Evolutionary conservation across 1,140 invertebrate species (phyloP).

Genomic region (Dryas iulia): DNA sequence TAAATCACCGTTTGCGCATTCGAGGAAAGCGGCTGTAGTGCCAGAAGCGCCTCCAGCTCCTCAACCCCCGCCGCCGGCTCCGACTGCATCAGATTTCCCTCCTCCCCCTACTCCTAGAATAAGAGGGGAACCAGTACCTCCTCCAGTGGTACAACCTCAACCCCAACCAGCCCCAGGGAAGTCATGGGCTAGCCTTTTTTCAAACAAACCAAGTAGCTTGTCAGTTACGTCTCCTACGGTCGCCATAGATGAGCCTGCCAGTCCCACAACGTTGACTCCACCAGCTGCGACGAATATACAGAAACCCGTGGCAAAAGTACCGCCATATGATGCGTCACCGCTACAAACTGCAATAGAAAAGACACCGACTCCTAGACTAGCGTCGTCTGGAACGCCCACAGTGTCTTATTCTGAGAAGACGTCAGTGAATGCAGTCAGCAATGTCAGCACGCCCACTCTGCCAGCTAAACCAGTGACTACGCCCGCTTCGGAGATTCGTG

Average conservation of each 20-base stretch:
- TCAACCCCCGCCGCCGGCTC: conserved; percentile 66
- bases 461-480: conserved; percentile 50
- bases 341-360: conserved; percentile 57
- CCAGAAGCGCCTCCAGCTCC: conserved; percentile 59
- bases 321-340: conserved; percentile 79
- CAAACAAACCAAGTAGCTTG: conserved; percentile 49
- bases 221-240: conserved; percentile 35
- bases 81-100: conserved; percentile 76
- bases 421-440: conserved; percentile 66
- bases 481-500: conserved; percentile 52
- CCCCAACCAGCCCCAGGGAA: conserved; percentile 66
- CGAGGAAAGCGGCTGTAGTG: conserved; percentile 54
- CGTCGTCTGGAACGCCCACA: conserved; percentile 32
- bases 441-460: conserved; percentile 39
- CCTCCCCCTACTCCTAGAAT: conserved; percentile 74
- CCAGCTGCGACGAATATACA: conserved; percentile 59
- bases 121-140: conserved; percentile 54
- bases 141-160: conserved; percentile 52
- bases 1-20: conserved; percentile 73
- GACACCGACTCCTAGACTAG: conserved; percentile 36
- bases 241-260: conserved; percentile 52
- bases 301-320: conserved; percentile 82
- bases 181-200: conserved; percentile 78
- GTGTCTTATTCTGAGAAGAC: conserved; percentile 77
- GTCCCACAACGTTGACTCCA: conserved; percentile 53